A percentile compares a stretch with the other conserved stretches of the same genome.
These are phyloP conservation scores for Lucinisca nassula DNA, from an alignment of 2,888 invertebrate genomes.

Conservation along the genomic window DNA sequence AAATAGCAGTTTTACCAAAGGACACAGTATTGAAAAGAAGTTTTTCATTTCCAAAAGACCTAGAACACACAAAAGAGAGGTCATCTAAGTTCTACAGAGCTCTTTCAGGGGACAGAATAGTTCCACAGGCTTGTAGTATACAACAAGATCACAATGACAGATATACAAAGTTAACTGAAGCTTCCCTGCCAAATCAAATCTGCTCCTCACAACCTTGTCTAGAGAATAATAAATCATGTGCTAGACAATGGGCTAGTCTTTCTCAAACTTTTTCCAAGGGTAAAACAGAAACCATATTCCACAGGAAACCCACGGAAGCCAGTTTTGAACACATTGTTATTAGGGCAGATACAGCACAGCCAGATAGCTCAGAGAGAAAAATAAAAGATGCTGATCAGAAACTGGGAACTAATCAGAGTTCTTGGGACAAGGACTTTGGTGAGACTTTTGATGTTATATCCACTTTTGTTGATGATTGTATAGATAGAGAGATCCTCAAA, in stretches of 20 bases:
- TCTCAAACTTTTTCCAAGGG: too few species aligned
- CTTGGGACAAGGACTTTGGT: not conserved
- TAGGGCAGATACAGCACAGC: too few species aligned
- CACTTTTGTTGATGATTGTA: not conserved
- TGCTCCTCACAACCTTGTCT: too few species aligned
- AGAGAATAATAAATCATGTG: too few species aligned
- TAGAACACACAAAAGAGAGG: not conserved
- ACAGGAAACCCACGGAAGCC: too few species aligned
- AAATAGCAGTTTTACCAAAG: not conserved
- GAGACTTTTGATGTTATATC: conserved; percentile 3
- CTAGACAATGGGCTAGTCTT: too few species aligned
- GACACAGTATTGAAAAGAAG: not conserved
- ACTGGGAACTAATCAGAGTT: too few species aligned
- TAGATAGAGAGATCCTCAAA: not conserved
- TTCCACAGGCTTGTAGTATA: not conserved
- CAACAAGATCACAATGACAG: not conserved
- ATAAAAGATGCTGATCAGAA: too few species aligned
- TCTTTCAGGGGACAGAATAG: not conserved
- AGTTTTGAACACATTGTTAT: too few species aligned
- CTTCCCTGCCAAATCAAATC: not conserved
- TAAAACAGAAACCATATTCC: too few species aligned
- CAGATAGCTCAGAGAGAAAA: too few species aligned
- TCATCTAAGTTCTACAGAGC: not conserved
- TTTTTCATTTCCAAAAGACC: conserved; percentile 3
- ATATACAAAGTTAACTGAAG: not conserved